A percentile compares a stretch with the other conserved stretches of the same genome.
Conservation (phyloP, 2,888 invertebrate species). For the Drosophila sordidula region DNA sequence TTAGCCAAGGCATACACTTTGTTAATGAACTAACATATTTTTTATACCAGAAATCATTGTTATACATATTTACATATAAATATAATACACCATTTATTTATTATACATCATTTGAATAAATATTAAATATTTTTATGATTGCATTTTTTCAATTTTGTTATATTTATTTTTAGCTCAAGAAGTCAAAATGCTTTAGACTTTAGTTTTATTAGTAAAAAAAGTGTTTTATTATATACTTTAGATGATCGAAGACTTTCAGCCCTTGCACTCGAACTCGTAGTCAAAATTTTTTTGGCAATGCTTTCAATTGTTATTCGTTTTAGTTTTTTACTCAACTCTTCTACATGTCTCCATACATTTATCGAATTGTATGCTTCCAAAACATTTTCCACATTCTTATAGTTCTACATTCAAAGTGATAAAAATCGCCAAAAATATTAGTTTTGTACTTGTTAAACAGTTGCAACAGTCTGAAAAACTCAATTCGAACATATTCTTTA, state of each 20-base stretch:
- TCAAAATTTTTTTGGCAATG: constrained; percentile 21
- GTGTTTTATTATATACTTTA: neutral
- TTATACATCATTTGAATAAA: constrained; percentile 37
- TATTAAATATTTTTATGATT: constrained; percentile 39
- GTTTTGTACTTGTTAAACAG: constrained; percentile 62
- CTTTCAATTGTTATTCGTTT: constrained; percentile 10
- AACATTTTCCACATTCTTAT: constrained; percentile 26
- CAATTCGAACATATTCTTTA: constrained; percentile 33
- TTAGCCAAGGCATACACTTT: constrained; percentile 14
- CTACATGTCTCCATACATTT: constrained; percentile 23
- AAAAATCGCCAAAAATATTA: constrained; percentile 44
- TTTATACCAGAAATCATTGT: constrained; percentile 34
- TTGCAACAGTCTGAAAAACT: constrained; percentile 61
- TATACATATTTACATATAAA: constrained; percentile 30
- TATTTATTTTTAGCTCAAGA: constrained; percentile 64
- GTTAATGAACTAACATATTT: constrained; percentile 22
- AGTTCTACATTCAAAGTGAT: constrained; percentile 59
- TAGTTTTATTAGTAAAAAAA: neutral
- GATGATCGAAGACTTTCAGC: constrained; percentile 8
- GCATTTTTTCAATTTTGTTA: constrained; percentile 25
- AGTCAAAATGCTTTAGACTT: constrained; percentile 58
- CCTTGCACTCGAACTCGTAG: constrained; percentile 26
- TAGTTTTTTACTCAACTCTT: constrained; percentile 3
- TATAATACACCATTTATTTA: constrained; percentile 31
- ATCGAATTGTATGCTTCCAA: constrained; percentile 34